Evolutionary conservation across 2,113 vertebrate genomes (phyloP), one percentile per base, ranked within the genome.

Genomic region (Cinclus mexicanus): DNA sequence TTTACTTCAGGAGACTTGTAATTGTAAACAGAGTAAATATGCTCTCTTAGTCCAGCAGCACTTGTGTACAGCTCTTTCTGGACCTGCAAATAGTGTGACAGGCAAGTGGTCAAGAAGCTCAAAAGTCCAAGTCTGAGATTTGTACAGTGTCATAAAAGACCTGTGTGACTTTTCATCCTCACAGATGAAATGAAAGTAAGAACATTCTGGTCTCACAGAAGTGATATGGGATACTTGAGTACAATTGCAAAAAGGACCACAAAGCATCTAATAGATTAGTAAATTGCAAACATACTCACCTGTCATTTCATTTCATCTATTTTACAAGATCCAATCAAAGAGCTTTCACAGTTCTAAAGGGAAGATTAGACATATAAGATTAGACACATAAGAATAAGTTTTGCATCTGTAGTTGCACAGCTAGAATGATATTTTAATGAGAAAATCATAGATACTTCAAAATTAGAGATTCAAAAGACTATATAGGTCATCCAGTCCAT

Each of bases 361-460:
- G 18, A 59, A 60, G 28, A 42, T 69, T 26, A 80, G 60, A 55
- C 41, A 70, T 37, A 37, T 37, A 37, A 37, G 35, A 37, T 37
- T 37, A 37, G 35, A 37, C 31, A 52, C 25, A 42, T 14, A 78
- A 14, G 57, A 86, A 35, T 56, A 94, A 83, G 7, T 69, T 89
- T 67, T 82, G 14, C 22, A 72, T 91, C 46, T 44, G 21, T 47
- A 78, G 20, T 63, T 46, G 31, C 25, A 17, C 25, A 69, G 18
- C 6, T 63, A 53, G 22, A 89, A 93, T 59, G 35, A 87, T 26
- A 89, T 91, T 89, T 87, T 72, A 74, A 92, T 39, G 39, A 82
- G 21, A 69, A 96, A 91, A 59, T 83, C 25, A 65, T 14, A 37
- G 39, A 17, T 71, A 35, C 10, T 49, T 25, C 46, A 75, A 71